These are phyloP conservation scores for Plectrocnemia conspersa DNA, from an alignment of 1,140 invertebrate species.

Conservation along the genomic window DNA sequence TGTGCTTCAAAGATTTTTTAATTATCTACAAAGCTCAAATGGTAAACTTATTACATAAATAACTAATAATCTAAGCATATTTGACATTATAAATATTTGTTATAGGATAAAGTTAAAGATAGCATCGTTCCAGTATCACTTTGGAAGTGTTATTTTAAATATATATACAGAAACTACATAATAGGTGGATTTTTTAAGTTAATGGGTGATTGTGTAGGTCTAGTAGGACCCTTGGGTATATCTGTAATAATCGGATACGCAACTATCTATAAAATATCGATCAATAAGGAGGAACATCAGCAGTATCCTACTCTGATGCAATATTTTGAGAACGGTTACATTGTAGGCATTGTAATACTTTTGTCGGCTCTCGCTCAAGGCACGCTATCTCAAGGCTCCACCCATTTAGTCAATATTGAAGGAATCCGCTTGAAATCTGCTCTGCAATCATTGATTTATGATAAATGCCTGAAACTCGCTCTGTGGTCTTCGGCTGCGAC, in stretches of 20 bases:
- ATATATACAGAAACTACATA: constrained; percentile 67
- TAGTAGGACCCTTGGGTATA: constrained; percentile 73
- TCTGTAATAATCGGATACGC: constrained; percentile 69
- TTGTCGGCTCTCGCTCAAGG: constrained; percentile 70
- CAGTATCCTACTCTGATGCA: constrained; percentile 43
- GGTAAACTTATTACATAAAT: constrained; percentile 39
- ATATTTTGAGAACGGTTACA: constrained; percentile 72
- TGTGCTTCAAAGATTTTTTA: constrained; percentile 53
- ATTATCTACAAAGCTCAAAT: constrained; percentile 48
- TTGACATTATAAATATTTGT: constrained; percentile 9
- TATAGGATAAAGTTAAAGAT: constrained; percentile 17
- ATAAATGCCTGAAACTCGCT: constrained; percentile 47
- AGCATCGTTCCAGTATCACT: constrained; percentile 33
- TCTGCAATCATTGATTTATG: constrained; percentile 70
- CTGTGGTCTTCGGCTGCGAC: constrained; percentile 43
- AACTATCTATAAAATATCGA: constrained; percentile 35
- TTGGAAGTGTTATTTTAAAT: constrained; percentile 65
- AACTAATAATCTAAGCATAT: constrained; percentile 3
- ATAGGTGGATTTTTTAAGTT: constrained; percentile 71
- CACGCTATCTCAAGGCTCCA: constrained; percentile 78
- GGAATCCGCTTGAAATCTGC: constrained; percentile 75
- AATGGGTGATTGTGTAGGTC: constrained; percentile 68
- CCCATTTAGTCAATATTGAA: constrained; percentile 75
- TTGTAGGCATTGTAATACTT: constrained; percentile 68
- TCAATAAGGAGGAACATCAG: constrained; percentile 25